Conservation (phyloP, 2,797 vertebrate species). For the Hypotaenidia philippensis region DNA sequence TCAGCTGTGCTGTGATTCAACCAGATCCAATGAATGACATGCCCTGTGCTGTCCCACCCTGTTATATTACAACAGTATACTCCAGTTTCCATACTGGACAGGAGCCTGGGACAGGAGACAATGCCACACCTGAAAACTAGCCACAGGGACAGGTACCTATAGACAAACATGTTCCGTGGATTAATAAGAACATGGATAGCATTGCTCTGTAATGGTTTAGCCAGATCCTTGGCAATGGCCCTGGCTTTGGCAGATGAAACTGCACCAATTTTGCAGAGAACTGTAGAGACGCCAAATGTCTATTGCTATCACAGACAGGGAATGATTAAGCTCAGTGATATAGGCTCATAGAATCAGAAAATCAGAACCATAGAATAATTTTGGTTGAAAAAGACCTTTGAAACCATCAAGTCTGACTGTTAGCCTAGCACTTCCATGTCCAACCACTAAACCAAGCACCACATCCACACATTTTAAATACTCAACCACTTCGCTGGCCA, state of each 20-base stretch:
- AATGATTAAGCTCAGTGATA: background rate
- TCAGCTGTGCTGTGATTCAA: background rate
- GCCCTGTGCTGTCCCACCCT: background rate
- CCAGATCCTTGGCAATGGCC: background rate
- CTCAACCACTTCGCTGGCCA: no score
- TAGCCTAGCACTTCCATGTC: no score
- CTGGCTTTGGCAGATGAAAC: background rate
- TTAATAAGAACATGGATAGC: background rate
- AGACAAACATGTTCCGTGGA: background rate
- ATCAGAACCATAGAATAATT: no score
- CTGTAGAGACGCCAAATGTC: background rate
- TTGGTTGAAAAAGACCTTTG: no score
- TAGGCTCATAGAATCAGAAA: no score
- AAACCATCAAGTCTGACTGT: no score
- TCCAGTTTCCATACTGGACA: background rate
- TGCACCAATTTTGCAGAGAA: background rate
- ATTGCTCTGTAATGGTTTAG: background rate
- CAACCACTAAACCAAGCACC: no score
- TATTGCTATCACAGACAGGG: background rate
- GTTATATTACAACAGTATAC: background rate
- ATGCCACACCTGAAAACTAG: background rate
- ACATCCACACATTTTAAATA: no score
- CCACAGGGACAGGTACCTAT: background rate
- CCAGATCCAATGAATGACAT: background rate
- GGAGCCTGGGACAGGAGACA: background rate